phyloP scores from a whole-genome alignment of 53 echinoderm and acorn worm species.

The Arbacia lixula region DNA sequence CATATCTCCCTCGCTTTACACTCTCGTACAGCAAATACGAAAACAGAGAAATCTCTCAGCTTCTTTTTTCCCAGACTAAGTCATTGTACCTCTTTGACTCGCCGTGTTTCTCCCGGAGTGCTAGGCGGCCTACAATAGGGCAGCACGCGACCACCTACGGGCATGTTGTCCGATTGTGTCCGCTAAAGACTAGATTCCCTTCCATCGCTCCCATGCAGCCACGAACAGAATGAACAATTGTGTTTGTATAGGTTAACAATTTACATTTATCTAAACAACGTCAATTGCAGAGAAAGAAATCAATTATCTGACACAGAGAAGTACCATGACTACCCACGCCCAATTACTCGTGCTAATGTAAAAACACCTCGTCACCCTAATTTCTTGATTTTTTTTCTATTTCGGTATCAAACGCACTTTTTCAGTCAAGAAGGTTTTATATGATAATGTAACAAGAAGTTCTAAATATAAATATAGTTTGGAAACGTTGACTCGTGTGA shows the following conservation, averaged over 20 bases:
- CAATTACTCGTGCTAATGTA: slow-evolving; percentile 43
- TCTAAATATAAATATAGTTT: no score
- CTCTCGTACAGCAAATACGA: neutral
- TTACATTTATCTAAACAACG: slow-evolving; percentile 46
- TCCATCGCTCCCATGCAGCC: no score
- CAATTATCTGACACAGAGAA: slow-evolving; percentile 36
- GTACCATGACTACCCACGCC: slow-evolving; percentile 14
- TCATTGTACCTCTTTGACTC: neutral
- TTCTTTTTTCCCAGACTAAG: slow-evolving; percentile 12
- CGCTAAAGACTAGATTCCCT: slow-evolving; percentile 2
- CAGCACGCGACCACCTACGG: slow-evolving; percentile 57
- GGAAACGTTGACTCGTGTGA: slow-evolving; percentile 13
- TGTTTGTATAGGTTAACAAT: slow-evolving; percentile 30
- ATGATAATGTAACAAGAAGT: no score
- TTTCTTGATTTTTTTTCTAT: no score
- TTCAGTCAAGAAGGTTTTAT: no score
- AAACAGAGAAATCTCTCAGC: slow-evolving; percentile 32
- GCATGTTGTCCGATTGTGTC: slow-evolving; percentile 50
- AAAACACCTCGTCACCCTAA: slow-evolving; percentile 8
- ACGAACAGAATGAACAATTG: slow-evolving; percentile 44
- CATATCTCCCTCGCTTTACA: slow-evolving; percentile 24
- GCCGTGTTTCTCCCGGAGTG: slow-evolving; percentile 9
- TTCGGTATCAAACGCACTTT: no score
- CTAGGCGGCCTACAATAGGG: neutral
- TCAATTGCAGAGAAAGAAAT: slow-evolving; percentile 28